Evolutionary conservation across 2,113 vertebrate genomes (phyloP), one percentile per base, ranked within the genome.

Genomic region (Origma solitaria): DNA sequence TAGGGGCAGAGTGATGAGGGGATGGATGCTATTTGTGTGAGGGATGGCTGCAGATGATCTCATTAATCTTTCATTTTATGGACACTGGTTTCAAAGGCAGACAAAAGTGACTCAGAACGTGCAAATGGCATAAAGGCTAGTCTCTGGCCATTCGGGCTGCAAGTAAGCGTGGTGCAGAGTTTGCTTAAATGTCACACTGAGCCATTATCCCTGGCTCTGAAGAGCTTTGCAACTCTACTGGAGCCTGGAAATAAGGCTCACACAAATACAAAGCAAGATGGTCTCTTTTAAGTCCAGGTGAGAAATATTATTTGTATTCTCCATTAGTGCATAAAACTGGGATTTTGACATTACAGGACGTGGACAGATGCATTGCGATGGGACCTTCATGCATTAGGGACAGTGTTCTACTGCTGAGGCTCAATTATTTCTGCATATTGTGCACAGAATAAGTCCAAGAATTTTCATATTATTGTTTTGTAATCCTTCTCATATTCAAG

Each of bases 11-110:
- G 82, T 72, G 91, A 94, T 81, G 85, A 89, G 64, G 28, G 60
- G 53, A 70, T 94, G 82, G 85, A 95, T 81, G 78, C 42, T 92
- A 92, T 93, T 90, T 88, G 82, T 18, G 37, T 54, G 69, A 91
- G 78, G 92, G 71, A 87, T 77, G 79, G 64, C 88, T 94, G 79
- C 77, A 84, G 69, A 92, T 30, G 24, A 77, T 75, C 69, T 92
- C 88, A 97, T 97, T 96, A 94, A 92, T 96, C 86, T 96, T 96
- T 94, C 81, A 79, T 95, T 95, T 96, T 95, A 95, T 31, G 49
- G 92, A 79, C 68, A 57, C n/a, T 49, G n/a, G n/a, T 86, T 96
- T 96, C 89, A 91, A 91, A 94, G 69, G 68, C 40, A 96, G 86
- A 86, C 73, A 88, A 82, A 93, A 91, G 81, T 54, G 71, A 77